A percentile compares a stretch with the other conserved stretches of the same genome.
Conservation (phyloP, 2,797 vertebrate species). For the Enteromius argenteus region DNA sequence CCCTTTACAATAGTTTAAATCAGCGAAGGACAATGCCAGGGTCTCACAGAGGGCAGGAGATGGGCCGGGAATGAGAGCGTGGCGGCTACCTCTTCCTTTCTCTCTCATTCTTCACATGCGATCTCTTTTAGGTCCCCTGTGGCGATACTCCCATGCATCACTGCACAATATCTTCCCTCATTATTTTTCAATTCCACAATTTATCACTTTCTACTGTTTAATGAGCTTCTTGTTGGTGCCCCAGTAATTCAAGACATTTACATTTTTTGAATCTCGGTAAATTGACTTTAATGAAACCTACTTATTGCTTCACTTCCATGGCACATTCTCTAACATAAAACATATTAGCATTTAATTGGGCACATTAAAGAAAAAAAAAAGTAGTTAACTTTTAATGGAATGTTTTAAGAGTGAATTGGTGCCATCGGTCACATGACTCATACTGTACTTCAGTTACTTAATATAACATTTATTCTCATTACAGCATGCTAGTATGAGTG, state of each 20-base stretch:
- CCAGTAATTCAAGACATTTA: slow-evolving; percentile 27
- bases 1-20: slow-evolving; percentile 40
- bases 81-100: slow-evolving; percentile 2
- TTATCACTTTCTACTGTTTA: slow-evolving; percentile 30
- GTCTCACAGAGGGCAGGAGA: slow-evolving; percentile 34
- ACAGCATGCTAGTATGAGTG: background rate
- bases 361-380: background rate
- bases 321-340: slow-evolving; percentile 35
- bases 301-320: slow-evolving; percentile 39
- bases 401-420: slow-evolving; percentile 16
- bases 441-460: background rate
- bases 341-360: slow-evolving; percentile 41
- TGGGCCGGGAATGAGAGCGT: slow-evolving; percentile 25
- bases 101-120: slow-evolving; percentile 2
- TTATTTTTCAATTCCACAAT: slow-evolving; percentile 39
- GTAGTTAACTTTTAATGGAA: background rate
- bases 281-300: slow-evolving; percentile 38
- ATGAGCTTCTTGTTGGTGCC: slow-evolving; percentile 38
- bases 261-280: slow-evolving; percentile 25
- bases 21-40: slow-evolving; percentile 32
- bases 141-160: slow-evolving; percentile 33
- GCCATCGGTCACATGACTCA: background rate
- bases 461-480: slow-evolving; percentile 8
- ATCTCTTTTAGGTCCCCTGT: slow-evolving; percentile 27
- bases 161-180: slow-evolving; percentile 35